These are phyloP conservation scores for Proales similis DNA, from an alignment of 1,140 invertebrate species.

Conservation along the genomic window DNA sequence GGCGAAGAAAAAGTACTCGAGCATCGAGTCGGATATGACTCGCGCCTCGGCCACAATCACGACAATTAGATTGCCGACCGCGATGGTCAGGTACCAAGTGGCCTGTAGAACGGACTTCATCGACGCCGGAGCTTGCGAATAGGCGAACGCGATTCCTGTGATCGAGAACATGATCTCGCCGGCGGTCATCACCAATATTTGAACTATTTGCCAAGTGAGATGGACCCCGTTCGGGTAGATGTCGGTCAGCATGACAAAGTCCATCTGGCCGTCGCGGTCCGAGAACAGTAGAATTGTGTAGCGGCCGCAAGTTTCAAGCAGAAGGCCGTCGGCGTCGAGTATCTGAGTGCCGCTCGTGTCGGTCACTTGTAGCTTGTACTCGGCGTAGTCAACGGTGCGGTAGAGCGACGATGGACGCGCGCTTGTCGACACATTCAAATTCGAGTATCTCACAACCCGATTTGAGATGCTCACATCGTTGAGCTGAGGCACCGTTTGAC, in stretches of 20 bases:
- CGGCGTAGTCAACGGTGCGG: slow-evolving; percentile 2
- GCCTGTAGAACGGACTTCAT: slow-evolving; percentile 89
- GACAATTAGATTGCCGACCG: slow-evolving; percentile 81
- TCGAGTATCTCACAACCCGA: too few species aligned
- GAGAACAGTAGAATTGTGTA: slow-evolving; percentile 26
- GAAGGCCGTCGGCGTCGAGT: slow-evolving; percentile 3
- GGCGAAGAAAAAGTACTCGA: slow-evolving; percentile 79
- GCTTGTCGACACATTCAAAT: too few species aligned
- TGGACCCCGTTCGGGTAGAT: slow-evolving; percentile 54
- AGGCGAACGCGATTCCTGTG: slow-evolving; percentile 83
- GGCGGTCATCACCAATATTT: slow-evolving; percentile 75
- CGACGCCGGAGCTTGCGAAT: slow-evolving; percentile 70
- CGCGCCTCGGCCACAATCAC: slow-evolving; percentile 69
- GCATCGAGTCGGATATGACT: slow-evolving; percentile 44
- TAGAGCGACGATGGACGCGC: too few species aligned
- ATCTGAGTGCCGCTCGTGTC: background rate
- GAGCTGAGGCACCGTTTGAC: too few species aligned
- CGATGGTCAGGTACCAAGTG: slow-evolving; percentile 76
- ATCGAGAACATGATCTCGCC: slow-evolving; percentile 81
- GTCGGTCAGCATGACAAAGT: slow-evolving; percentile 26
- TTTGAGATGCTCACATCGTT: too few species aligned
- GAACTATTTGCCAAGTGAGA: slow-evolving; percentile 75
- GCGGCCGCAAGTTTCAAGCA: slow-evolving; percentile 8
- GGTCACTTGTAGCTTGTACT: background rate
- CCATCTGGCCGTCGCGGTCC: background rate